These are phyloP conservation scores for Myotis yumanensis DNA, from an alignment of 2,113 vertebrate genomes.

Conservation along the genomic window DNA sequence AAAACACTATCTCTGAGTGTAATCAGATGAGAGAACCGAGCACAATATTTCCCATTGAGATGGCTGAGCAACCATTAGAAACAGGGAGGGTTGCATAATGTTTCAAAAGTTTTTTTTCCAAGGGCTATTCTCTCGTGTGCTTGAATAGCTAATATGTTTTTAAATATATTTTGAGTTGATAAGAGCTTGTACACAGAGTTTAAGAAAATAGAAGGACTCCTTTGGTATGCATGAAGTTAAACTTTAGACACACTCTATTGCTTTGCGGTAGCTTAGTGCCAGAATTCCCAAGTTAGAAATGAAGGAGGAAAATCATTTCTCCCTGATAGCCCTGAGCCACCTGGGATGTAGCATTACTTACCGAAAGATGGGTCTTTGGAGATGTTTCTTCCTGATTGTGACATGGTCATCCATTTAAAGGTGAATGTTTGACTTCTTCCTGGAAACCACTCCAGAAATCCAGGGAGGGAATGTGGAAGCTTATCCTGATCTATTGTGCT, in stretches of 20 bases:
- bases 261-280: constrained; percentile 13
- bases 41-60: constrained; percentile 75
- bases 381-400: constrained; percentile 93
- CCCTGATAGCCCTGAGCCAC: constrained; percentile 27
- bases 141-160: constrained; percentile 65
- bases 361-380: constrained; percentile 94
- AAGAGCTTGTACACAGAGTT: constrained; percentile 32
- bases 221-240: constrained; percentile 3
- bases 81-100: constrained; percentile 65
- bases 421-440: constrained; percentile 80
- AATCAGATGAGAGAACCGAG: constrained; percentile 75
- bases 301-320: constrained; percentile 41
- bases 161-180: constrained; percentile 67
- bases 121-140: constrained; percentile 67
- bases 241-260: constrained; percentile 4
- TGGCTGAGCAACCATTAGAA: constrained; percentile 77
- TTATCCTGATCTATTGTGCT: constrained; percentile 85
- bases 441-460: constrained; percentile 83
- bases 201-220: constrained; percentile 40
- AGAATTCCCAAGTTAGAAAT: constrained; percentile 53
- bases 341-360: constrained; percentile 83
- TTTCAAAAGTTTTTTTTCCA: constrained; percentile 70
- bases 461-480: constrained; percentile 77
- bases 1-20: constrained; percentile 70
- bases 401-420: constrained; percentile 95